Evolutionary conservation across 2,888 invertebrate genomes (phyloP).

Genomic region (Drosophila paramelanica): DNA sequence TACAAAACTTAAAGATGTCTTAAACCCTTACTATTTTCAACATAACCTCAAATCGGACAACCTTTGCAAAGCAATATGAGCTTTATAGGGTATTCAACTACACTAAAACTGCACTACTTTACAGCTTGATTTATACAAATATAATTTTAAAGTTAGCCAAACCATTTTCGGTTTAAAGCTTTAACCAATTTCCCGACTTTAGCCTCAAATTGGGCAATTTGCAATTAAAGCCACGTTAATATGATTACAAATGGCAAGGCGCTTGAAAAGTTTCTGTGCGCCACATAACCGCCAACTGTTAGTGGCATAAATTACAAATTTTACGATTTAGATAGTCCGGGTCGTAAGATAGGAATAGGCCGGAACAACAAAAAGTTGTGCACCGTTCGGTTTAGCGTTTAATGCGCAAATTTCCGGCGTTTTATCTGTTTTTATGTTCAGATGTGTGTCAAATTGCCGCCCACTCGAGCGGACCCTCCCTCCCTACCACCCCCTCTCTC

Average conservation of each 20-base stretch:
- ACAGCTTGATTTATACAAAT: too few species aligned
- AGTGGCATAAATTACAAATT: conserved; percentile 55
- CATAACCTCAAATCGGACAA: too few species aligned
- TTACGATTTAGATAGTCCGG: conserved; percentile 50
- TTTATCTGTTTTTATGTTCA: conserved; percentile 56
- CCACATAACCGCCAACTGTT: conserved; percentile 37
- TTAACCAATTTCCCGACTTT: background rate
- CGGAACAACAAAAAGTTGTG: conserved; percentile 2
- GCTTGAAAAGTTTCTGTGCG: conserved; percentile 31
- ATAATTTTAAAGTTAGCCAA: background rate
- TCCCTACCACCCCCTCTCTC: background rate
- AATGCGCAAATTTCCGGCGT: conserved; percentile 56
- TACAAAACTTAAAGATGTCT: too few species aligned
- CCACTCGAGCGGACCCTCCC: background rate
- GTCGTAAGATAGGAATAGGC: conserved; percentile 2
- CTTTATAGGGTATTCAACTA: background rate
- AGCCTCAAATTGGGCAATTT: background rate
- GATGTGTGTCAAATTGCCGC: conserved; percentile 68
- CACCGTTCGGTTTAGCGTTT: conserved; percentile 37
- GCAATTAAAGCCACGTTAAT: conserved; percentile 47
- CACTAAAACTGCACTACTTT: background rate
- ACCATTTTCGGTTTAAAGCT: conserved; percentile 1
- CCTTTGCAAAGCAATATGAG: background rate
- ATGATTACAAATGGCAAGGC: conserved; percentile 34
- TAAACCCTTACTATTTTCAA: too few species aligned